These are phyloP conservation scores for Clarias macrocephalus DNA, from an alignment of 2,113 vertebrate species.

Conservation along the genomic window DNA sequence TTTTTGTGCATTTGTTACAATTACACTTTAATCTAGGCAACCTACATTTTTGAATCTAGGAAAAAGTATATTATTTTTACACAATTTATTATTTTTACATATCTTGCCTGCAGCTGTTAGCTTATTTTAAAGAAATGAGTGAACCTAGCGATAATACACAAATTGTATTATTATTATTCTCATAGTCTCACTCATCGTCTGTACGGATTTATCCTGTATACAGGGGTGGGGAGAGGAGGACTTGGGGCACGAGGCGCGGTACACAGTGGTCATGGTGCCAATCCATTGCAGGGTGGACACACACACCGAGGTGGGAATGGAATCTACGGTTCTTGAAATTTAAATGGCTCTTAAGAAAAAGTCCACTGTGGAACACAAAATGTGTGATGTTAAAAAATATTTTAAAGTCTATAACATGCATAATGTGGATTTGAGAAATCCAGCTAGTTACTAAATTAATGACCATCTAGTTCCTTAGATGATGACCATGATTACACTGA, in stretches of 20 bases:
- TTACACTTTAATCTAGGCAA: neutral
- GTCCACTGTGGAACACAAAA: neutral
- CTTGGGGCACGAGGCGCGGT: too few relatives aligned
- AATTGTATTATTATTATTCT: neutral
- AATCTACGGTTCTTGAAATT: too few relatives aligned
- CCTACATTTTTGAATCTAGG: too few relatives aligned
- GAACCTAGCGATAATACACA: neutral
- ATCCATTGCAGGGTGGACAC: too few relatives aligned
- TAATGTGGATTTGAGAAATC: neutral
- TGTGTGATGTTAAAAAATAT: neutral
- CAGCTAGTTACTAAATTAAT: too few relatives aligned
- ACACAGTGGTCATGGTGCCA: too few relatives aligned
- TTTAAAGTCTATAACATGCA: neutral
- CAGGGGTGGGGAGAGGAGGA: too few relatives aligned
- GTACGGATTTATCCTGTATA: too few relatives aligned
- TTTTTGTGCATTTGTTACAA: neutral
- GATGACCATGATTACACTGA: neutral
- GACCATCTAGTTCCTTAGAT: neutral
- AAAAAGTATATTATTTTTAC: neutral
- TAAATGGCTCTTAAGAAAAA: neutral
- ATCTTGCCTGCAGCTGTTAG: conserved; percentile 21
- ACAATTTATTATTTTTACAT: neutral
- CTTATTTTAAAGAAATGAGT: conserved; percentile 20
- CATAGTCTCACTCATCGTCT: too few relatives aligned
- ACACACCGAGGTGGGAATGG: too few relatives aligned